These are phyloP conservation scores for Chelon labrosus DNA, from an alignment of 2,797 vertebrate genomes.

Conservation along the genomic window DNA sequence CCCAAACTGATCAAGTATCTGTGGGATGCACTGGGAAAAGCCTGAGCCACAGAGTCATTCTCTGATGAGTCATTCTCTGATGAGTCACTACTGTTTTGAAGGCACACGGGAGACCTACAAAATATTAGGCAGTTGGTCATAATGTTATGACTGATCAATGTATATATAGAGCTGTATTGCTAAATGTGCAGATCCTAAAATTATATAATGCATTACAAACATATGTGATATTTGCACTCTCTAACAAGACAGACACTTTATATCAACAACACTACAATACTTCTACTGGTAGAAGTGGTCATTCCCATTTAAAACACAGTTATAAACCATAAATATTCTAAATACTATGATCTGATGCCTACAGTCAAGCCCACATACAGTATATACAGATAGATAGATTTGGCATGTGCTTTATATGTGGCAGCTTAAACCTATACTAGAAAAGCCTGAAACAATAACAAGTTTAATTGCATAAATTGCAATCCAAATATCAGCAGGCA, in stretches of 20 bases:
- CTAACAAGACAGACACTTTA: not conserved
- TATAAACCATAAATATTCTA: not conserved
- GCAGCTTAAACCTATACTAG: not conserved
- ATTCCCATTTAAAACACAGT: not conserved
- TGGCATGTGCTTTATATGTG: constrained; percentile 1
- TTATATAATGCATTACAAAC: not conserved
- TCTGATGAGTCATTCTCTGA: no score
- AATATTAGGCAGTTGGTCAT: no score
- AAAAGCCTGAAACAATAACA: no score
- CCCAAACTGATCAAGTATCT: no score
- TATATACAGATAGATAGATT: not conserved
- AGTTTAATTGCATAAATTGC: no score
- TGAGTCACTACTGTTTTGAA: no score
- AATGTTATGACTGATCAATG: no score
- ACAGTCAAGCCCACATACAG: not conserved
- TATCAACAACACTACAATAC: no score
- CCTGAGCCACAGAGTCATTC: no score
- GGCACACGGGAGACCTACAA: no score
- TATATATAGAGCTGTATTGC: not conserved
- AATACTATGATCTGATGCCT: not conserved
- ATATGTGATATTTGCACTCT: constrained; percentile 13
- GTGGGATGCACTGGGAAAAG: no score
- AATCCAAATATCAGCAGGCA: no score
- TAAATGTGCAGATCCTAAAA: not conserved
- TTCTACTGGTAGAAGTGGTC: not conserved